Evolutionary conservation across 2,113 vertebrate species (phyloP).

Genomic region (Cyanoliseus patagonus): DNA sequence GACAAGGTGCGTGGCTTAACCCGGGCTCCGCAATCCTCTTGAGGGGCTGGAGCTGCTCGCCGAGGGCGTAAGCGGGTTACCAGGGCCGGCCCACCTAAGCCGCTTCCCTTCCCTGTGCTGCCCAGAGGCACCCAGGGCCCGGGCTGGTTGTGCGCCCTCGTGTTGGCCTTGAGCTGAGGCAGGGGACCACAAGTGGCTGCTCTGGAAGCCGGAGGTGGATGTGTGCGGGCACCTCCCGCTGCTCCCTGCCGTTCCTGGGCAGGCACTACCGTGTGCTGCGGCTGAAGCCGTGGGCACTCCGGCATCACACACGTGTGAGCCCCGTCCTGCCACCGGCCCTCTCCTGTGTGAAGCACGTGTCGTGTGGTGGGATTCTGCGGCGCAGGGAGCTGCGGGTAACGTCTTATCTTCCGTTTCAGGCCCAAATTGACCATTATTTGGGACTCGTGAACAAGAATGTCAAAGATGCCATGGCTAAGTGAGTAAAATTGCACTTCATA

Average conservation of each 20-base stretch:
- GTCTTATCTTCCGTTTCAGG: slow-evolving; percentile 68
- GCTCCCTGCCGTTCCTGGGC: background rate
- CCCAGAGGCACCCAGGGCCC: background rate
- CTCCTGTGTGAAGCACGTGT: rapidly evolving
- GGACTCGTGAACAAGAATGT: slow-evolving; percentile 87
- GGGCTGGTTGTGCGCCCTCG: rapidly evolving
- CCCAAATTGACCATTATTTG: slow-evolving; percentile 92
- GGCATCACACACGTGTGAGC: background rate
- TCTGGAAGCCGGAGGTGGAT: background rate
- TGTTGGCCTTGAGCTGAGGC: background rate
- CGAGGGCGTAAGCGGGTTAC: background rate
- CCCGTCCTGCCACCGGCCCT: rapidly evolving
- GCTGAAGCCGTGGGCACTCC: background rate
- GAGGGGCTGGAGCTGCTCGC: background rate
- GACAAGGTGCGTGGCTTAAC: background rate
- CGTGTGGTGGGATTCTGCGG: background rate
- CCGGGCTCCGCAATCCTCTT: background rate
- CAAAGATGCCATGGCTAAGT: slow-evolving; percentile 90
- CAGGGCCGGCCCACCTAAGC: background rate
- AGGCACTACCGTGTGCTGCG: rapidly evolving
- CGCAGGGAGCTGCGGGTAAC: background rate
- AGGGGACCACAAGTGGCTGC: background rate
- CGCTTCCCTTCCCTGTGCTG: background rate
- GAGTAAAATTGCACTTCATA: slow-evolving; percentile 41
- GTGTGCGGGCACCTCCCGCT: rapidly evolving